A percentile compares a stretch with the other conserved stretches of the same genome.
phyloP scores from a whole-genome alignment of 1,140 invertebrate species.

The Drosophila nannoptera region DNA sequence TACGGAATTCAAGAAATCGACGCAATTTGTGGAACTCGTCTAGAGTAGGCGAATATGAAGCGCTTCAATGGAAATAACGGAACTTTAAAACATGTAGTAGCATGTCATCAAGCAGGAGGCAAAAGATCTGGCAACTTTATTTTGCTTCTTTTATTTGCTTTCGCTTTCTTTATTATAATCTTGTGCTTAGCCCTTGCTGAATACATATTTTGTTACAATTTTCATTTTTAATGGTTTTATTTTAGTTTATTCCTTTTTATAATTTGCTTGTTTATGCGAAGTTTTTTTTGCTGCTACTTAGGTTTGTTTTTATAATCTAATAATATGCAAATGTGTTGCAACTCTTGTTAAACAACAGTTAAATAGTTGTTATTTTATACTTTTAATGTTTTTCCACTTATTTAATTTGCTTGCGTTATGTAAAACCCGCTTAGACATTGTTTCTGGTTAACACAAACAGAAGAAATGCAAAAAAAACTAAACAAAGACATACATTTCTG shows the following conservation, averaged over 20 bases:
- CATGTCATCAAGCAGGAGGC: no score
- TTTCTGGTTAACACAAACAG: neutral
- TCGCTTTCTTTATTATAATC: constrained; percentile 12
- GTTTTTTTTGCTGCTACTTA: neutral
- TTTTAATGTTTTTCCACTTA: neutral
- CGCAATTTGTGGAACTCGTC: no score
- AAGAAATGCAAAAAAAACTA: neutral
- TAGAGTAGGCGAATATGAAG: no score
- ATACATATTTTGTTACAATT: constrained; percentile 29
- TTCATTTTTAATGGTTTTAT: neutral
- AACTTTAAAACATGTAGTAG: no score
- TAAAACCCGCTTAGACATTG: constrained; percentile 11
- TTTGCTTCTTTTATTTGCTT: constrained; percentile 31
- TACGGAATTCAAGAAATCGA: no score
- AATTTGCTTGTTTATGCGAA: constrained; percentile 49
- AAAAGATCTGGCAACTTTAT: neutral
- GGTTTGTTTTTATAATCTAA: constrained; percentile 8
- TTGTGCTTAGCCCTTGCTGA: constrained; percentile 36
- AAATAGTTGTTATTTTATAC: neutral
- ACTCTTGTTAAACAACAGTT: constrained; percentile 32
- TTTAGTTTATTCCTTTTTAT: constrained; percentile 7
- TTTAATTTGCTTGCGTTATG: neutral
- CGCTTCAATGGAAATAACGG: no score
- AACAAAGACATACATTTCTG: neutral
- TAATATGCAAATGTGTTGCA: constrained; percentile 18